Percentiles rank a stretch among this genome's conserved stretches.
phyloP scores from a whole-genome alignment of 2,888 invertebrate genomes.

The Linhomoeus sp. region DNA sequence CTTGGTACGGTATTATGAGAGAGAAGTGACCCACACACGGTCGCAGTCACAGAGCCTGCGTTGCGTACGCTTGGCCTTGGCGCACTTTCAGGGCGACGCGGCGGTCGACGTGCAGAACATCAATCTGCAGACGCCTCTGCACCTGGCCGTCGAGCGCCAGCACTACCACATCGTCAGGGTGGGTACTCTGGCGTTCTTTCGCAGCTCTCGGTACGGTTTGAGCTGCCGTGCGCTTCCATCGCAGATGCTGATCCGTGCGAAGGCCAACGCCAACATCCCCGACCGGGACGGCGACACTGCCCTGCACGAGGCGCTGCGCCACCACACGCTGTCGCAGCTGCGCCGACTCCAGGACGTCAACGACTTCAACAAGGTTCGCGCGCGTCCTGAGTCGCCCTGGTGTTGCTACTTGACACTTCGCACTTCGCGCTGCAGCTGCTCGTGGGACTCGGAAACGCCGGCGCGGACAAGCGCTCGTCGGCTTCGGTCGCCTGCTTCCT shows the following conservation, averaged over 20 bases:
- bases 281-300: constrained; percentile 89
- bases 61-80: too few species aligned
- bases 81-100: constrained; percentile 71
- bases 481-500: constrained; percentile 89
- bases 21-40: too few species aligned
- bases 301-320: constrained; percentile 67
- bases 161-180: constrained; percentile 90
- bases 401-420: too few species aligned
- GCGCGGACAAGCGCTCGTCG: constrained; percentile 71
- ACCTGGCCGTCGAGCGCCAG: constrained; percentile 84
- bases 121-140: constrained; percentile 66
- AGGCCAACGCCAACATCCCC: constrained; percentile 76
- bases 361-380: constrained; percentile 30
- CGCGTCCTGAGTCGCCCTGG: too few species aligned
- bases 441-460: constrained; percentile 46
- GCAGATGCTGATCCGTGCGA: constrained; percentile 73
- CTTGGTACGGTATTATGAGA: constrained; percentile 21
- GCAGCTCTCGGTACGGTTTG: too few species aligned
- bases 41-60: too few species aligned
- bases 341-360: constrained; percentile 66
- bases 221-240: too few species aligned
- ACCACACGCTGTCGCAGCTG: constrained; percentile 84
- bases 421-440: constrained; percentile 47
- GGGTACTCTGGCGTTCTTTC: constrained; percentile 20
- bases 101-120: constrained; percentile 88